Percentiles rank a stretch among this genome's conserved stretches.
phyloP scores from a whole-genome alignment of 2,797 vertebrate species.

The Sebastes kiyomatsui region DNA sequence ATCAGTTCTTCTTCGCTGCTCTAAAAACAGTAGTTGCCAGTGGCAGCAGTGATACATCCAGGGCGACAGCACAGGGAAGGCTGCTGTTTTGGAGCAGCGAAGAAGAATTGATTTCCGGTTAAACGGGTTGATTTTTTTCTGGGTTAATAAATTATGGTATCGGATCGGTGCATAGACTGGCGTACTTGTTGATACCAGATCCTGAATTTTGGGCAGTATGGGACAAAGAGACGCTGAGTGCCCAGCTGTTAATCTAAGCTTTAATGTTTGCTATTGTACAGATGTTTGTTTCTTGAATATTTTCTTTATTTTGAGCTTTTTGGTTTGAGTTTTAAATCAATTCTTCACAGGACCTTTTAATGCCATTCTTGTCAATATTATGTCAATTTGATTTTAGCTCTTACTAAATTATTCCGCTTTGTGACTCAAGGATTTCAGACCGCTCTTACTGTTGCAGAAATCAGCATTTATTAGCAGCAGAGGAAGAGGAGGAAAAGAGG shows the following conservation, averaged over 20 bases:
- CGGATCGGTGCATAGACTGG: too few relatives aligned
- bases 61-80: too few relatives aligned
- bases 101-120: too few relatives aligned
- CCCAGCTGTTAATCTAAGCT: neutral
- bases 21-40: too few relatives aligned
- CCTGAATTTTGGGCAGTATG: too few relatives aligned
- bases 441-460: slow-evolving; percentile 8
- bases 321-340: neutral
- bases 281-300: neutral
- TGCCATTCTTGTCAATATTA: neutral
- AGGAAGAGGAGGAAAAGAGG: slow-evolving; percentile 48
- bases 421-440: neutral
- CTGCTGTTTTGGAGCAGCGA: too few relatives aligned
- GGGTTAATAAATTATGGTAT: too few relatives aligned
- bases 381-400: neutral
- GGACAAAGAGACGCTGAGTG: neutral
- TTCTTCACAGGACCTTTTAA: neutral
- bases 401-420: neutral
- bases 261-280: neutral
- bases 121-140: too few relatives aligned
- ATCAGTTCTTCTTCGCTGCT: too few relatives aligned
- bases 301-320: neutral
- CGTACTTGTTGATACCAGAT: too few relatives aligned
- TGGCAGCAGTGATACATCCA: too few relatives aligned
- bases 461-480: slow-evolving; percentile 28